Conservation (phyloP, 2,888 invertebrate genomes). For the Leptogaster cylindrica region DNA sequence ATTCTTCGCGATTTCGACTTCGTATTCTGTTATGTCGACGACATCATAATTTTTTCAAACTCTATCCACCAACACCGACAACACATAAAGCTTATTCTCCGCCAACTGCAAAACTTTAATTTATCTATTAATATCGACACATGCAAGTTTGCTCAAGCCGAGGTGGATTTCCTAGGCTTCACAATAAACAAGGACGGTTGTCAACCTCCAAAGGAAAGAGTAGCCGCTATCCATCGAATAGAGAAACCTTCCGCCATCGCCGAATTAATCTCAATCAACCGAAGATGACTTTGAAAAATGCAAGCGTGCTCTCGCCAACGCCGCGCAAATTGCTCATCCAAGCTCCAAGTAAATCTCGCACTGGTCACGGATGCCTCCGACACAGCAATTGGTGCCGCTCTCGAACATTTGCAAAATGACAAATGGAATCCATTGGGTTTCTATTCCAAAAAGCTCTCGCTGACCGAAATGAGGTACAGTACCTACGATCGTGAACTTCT, state of each 20-base stretch:
- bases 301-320: background rate
- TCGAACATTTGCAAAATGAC: background rate
- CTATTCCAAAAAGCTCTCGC: background rate
- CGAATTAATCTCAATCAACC: too few species aligned
- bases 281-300: too few species aligned
- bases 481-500: constrained; percentile 1
- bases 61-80: constrained; percentile 24
- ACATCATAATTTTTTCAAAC: background rate
- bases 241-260: too few species aligned
- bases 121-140: background rate
- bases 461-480: background rate
- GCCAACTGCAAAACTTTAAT: background rate
- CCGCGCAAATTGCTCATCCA: background rate
- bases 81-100: background rate
- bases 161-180: background rate
- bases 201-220: background rate
- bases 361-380: constrained; percentile 6
- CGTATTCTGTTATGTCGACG: background rate
- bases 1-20: background rate
- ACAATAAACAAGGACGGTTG: background rate
- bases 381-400: background rate
- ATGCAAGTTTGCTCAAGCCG: background rate
- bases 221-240: background rate
- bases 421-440: constrained; percentile 6
- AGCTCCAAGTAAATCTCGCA: too few species aligned